A percentile compares a stretch with the other conserved stretches of the same genome.
These are phyloP conservation scores for Pseudorectes ferrugineus DNA, from an alignment of 2,113 vertebrate species.

Conservation along the genomic window DNA sequence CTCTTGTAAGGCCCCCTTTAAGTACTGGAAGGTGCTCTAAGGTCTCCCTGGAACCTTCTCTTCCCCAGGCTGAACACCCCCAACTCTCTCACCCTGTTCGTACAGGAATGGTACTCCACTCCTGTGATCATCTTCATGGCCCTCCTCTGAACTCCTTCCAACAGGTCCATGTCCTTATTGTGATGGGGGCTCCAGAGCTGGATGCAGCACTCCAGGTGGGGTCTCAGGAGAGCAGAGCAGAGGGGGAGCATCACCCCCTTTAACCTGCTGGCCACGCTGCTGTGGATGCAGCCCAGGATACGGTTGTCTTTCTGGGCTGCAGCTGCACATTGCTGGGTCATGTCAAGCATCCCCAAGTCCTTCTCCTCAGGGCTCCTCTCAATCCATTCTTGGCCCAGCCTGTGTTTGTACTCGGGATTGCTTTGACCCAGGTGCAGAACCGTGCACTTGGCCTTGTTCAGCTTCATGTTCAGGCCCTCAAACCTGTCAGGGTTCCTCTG, in stretches of 20 bases:
- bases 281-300: background rate
- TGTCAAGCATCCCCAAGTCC: background rate
- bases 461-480: background rate
- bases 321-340: background rate
- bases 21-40: background rate
- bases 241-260: background rate
- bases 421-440: background rate
- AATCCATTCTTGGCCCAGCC: background rate
- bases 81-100: background rate
- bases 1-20: background rate
- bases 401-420: background rate
- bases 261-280: background rate
- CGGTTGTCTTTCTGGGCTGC: background rate
- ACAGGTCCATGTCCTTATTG: rapidly evolving
- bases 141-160: background rate
- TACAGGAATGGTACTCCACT: background rate
- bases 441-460: background rate
- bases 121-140: background rate
- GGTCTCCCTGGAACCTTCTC: background rate
- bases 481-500: background rate
- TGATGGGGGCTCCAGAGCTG: background rate
- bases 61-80: background rate
- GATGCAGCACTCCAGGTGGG: background rate
- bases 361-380: background rate
- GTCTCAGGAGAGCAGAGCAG: background rate